These are phyloP conservation scores for Intellagama lesueurii DNA, from an alignment of 2,797 vertebrate species.

Conservation along the genomic window DNA sequence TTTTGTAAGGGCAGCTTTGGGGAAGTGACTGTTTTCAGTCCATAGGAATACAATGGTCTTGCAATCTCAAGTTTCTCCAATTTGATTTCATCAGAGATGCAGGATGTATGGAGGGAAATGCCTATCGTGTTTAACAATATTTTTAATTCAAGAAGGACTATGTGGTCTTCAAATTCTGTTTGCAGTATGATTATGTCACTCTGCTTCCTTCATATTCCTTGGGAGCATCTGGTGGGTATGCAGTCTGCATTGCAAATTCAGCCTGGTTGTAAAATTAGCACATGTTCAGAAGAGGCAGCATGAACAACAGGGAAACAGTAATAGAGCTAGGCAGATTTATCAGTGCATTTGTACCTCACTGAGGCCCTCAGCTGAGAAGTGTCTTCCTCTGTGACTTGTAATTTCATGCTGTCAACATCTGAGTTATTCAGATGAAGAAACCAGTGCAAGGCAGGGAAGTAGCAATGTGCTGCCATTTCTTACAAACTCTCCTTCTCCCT, in stretches of 20 bases:
- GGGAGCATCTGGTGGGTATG: slow-evolving; percentile 68
- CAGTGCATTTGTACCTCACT: slow-evolving; percentile 55
- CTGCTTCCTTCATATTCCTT: slow-evolving; percentile 63
- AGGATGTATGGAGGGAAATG: slow-evolving; percentile 24
- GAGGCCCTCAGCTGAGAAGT: slow-evolving; percentile 40
- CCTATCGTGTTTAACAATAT: slow-evolving; percentile 57
- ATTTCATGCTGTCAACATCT: slow-evolving; percentile 23
- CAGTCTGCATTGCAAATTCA: slow-evolving; percentile 68
- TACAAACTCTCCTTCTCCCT: neutral
- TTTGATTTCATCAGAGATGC: slow-evolving; percentile 59
- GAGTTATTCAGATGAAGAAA: slow-evolving; percentile 15
- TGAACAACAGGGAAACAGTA: slow-evolving; percentile 67
- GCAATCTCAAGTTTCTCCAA: neutral
- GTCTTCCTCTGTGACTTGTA: neutral
- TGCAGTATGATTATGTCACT: slow-evolving; percentile 55
- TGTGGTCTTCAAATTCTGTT: slow-evolving; percentile 71
- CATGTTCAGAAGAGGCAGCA: slow-evolving; percentile 56
- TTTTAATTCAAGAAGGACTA: slow-evolving; percentile 62
- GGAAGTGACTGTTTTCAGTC: slow-evolving; percentile 29
- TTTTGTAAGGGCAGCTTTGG: slow-evolving; percentile 18
- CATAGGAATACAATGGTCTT: slow-evolving; percentile 46
- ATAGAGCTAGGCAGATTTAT: slow-evolving; percentile 55
- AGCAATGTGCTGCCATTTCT: neutral
- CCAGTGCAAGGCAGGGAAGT: neutral
- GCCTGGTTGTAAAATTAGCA: slow-evolving; percentile 67